Percentiles rank a stretch among this genome's conserved stretches.
Conservation (phyloP, 2,113 vertebrate species). For the Plestiodon gilberti region DNA sequence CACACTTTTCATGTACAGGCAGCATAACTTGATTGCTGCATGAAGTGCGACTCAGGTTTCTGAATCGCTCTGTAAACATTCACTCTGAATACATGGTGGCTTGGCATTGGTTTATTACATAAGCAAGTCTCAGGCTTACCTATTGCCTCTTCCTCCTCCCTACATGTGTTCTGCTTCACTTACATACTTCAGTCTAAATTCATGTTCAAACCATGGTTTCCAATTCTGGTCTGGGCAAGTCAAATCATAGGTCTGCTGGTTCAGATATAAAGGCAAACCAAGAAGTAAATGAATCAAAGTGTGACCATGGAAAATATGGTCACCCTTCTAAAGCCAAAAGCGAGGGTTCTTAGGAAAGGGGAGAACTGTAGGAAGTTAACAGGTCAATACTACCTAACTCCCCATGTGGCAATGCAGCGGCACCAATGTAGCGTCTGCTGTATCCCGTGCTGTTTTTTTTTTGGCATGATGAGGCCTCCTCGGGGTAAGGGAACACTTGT, state of each 20-base stretch:
- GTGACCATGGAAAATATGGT: background rate
- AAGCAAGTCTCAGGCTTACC: too few species aligned
- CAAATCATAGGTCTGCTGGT: background rate
- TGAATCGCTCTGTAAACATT: background rate
- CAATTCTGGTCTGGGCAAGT: background rate
- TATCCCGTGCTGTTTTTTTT: too few species aligned
- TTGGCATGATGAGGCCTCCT: too few species aligned
- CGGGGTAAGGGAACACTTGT: too few species aligned
- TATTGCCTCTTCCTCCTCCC: too few species aligned
- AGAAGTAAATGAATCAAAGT: background rate
- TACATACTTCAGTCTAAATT: background rate
- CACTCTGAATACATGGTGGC: background rate
- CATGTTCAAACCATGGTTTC: background rate
- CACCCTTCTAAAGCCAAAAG: background rate
- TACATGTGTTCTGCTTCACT: background rate
- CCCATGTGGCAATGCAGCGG: too few species aligned
- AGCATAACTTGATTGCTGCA: background rate
- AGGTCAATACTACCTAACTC: too few species aligned
- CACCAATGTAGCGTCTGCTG: too few species aligned
- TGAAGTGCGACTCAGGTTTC: background rate
- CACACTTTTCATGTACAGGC: background rate
- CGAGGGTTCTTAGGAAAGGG: background rate
- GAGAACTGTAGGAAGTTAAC: slow-evolving; percentile 36
- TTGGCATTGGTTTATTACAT: background rate
- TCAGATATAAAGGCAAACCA: background rate